These are phyloP conservation scores for Dreissena rostriformis DNA, from an alignment of 1,140 invertebrate species.

Conservation along the genomic window DNA sequence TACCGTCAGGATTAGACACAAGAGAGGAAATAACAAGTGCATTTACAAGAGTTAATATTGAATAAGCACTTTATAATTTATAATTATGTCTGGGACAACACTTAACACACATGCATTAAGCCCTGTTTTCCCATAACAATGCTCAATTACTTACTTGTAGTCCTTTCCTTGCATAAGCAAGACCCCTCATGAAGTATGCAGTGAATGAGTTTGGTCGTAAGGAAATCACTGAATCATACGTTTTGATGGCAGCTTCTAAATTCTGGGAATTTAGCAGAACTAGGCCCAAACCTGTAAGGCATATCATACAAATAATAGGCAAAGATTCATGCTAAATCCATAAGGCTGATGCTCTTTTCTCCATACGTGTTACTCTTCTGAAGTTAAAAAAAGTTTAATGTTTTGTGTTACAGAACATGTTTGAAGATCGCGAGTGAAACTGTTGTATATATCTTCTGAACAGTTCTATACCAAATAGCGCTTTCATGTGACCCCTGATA, in stretches of 20 bases:
- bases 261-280: slow-evolving; percentile 66
- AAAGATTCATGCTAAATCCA: slow-evolving; percentile 5
- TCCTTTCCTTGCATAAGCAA: slow-evolving; percentile 65
- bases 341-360: background rate
- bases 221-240: slow-evolving; percentile 59
- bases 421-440: slow-evolving; percentile 24
- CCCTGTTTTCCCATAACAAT: too few species aligned
- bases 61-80: background rate
- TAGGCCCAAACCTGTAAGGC: slow-evolving; percentile 65
- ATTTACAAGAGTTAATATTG: too few species aligned
- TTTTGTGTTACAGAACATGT: too few species aligned
- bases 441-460: background rate
- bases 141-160: slow-evolving; percentile 50
- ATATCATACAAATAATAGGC: background rate
- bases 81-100: too few species aligned
- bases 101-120: too few species aligned
- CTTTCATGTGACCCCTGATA: too few species aligned
- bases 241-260: slow-evolving; percentile 63
- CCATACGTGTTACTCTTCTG: slow-evolving; percentile 39
- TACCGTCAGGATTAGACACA: too few species aligned
- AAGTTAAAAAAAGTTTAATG: too few species aligned
- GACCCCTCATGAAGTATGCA: slow-evolving; percentile 56
- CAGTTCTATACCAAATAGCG: too few species aligned
- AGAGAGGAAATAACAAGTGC: too few species aligned
- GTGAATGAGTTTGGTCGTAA: slow-evolving; percentile 42